A percentile compares a stretch with the other conserved stretches of the same genome.
These are phyloP conservation scores for Ctenochaetus hawaiiensis DNA, from an alignment of 2,797 vertebrate species.

Conservation along the genomic window DNA sequence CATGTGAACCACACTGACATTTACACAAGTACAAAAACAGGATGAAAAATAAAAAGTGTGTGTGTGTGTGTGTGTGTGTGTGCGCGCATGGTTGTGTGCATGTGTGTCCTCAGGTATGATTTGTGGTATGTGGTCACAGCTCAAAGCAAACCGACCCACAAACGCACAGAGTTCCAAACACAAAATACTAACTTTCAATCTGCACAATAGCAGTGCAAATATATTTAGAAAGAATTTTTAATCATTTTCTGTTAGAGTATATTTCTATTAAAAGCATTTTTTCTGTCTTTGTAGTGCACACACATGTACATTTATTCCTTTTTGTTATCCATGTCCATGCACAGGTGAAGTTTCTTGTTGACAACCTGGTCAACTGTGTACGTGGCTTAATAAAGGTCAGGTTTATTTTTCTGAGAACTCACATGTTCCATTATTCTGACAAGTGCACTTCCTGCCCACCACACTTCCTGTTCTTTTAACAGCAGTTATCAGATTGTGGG, in stretches of 20 bases:
- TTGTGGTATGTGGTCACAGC: conserved; percentile 19
- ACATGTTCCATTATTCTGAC: conserved; percentile 21
- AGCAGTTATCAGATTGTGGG: background rate
- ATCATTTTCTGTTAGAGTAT: background rate
- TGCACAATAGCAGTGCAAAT: background rate
- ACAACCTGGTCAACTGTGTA: background rate
- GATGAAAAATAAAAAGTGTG: conserved; percentile 33
- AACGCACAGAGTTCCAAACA: background rate
- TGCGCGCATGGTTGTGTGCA: background rate
- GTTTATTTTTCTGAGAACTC: conserved; percentile 38
- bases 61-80: conserved; percentile 4
- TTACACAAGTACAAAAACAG: conserved; percentile 32
- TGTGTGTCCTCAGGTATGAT: background rate
- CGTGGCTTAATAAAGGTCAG: conserved; percentile 48
- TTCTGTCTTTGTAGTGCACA: background rate
- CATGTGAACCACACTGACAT: conserved; percentile 29
- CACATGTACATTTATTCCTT: no score
- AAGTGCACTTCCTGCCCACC: conserved; percentile 20
- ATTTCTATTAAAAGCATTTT: background rate
- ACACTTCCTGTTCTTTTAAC: conserved; percentile 19
- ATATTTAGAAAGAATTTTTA: background rate
- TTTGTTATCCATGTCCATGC: background rate
- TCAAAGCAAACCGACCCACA: background rate
- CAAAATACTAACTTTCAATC: background rate
- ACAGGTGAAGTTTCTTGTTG: background rate